phyloP scores from a whole-genome alignment of 2,113 vertebrate species.

The Taxidea taxus region DNA sequence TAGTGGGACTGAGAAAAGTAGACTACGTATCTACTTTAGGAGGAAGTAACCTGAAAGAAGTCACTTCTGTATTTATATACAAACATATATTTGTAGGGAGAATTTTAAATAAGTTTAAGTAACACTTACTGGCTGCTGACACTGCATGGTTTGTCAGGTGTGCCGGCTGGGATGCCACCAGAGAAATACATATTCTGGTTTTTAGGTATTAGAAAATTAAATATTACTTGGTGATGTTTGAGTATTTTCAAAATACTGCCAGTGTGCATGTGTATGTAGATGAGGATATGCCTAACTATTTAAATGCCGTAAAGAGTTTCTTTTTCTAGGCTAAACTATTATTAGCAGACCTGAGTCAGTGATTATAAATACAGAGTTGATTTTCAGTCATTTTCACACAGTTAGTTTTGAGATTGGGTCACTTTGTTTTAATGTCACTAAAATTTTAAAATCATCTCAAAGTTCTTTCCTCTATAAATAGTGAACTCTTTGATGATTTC shows the following conservation, averaged over 20 bases:
- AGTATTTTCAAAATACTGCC: conserved; percentile 82
- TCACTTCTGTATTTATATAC: conserved; percentile 8
- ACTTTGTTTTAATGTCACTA: background rate
- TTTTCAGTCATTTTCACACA: background rate
- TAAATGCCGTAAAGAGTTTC: conserved; percentile 68
- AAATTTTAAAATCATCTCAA: background rate
- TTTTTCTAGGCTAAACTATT: conserved; percentile 68
- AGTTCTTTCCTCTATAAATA: background rate
- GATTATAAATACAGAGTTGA: conserved; percentile 56
- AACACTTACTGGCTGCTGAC: conserved; percentile 78
- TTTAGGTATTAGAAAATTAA: conserved; percentile 81
- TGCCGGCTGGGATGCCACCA: conserved; percentile 72
- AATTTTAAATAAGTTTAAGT: conserved; percentile 75
- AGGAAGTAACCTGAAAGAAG: conserved; percentile 45
- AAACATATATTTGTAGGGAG: conserved; percentile 65
- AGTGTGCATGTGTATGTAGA: conserved; percentile 77
- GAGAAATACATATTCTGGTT: conserved; percentile 75
- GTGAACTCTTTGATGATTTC: conserved; percentile 5
- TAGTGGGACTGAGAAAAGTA: conserved; percentile 21
- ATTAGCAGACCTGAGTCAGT: conserved; percentile 49
- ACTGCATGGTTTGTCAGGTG: conserved; percentile 79
- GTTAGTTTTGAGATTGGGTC: background rate
- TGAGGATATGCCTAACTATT: conserved; percentile 66
- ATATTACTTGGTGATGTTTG: conserved; percentile 81
- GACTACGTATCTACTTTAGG: background rate